Evolutionary conservation across 2,797 vertebrate species (phyloP).

Genomic region (Hirundo rustica): DNA sequence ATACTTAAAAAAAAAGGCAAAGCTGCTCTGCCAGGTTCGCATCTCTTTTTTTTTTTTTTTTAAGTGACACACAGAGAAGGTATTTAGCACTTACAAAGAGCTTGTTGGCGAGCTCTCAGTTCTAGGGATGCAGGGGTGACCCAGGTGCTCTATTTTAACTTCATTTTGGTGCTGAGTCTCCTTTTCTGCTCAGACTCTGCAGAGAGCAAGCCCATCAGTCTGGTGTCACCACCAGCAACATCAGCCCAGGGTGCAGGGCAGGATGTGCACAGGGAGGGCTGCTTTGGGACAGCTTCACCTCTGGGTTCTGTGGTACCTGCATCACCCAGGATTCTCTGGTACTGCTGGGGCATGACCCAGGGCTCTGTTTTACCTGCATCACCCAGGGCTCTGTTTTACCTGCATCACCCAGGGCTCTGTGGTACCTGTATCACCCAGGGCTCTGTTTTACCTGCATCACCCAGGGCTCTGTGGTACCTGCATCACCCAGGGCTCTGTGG

Average conservation of each 20-base stretch:
- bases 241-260: rapidly evolving
- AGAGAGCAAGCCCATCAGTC: rapidly evolving
- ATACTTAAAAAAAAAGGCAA: not conserved
- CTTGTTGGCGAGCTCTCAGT: not conserved
- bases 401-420: not conserved
- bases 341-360: no score
- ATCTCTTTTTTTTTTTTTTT: slow-evolving; percentile 23
- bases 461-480: no score
- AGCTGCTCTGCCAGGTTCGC: not conserved
- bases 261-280: rapidly evolving
- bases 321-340: no score
- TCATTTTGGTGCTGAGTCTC: not conserved
- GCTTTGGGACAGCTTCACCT: not conserved
- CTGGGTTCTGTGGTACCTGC: not conserved
- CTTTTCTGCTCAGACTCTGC: not conserved
- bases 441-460: not conserved
- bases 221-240: not conserved
- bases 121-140: not conserved
- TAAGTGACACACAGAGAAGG: slow-evolving; percentile 22
- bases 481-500: not conserved
- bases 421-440: not conserved
- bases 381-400: not conserved
- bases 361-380: not conserved
- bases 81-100: slow-evolving; percentile 9
- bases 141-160: not conserved